Percentiles rank a stretch among this genome's conserved stretches.
Conservation (phyloP, 2,797 vertebrate genomes). For the Harpagifer antarcticus region DNA sequence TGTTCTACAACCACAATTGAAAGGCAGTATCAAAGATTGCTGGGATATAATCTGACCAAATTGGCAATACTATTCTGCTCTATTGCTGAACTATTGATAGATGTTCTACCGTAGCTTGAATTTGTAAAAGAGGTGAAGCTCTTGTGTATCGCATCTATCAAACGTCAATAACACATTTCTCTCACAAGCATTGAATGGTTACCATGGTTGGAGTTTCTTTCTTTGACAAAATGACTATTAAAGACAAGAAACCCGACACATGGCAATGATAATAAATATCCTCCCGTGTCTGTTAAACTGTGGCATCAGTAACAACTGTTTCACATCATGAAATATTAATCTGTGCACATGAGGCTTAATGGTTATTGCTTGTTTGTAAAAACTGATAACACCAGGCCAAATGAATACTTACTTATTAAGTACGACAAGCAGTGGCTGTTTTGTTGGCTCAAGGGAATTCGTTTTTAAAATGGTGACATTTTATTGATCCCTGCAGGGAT, state of each 20-base stretch:
- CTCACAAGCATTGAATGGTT: constrained; percentile 8
- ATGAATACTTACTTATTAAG: constrained; percentile 39
- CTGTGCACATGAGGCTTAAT: constrained; percentile 36
- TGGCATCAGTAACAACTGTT: constrained; percentile 31
- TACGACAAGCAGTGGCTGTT: constrained; percentile 26
- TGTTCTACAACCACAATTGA: constrained; percentile 25
- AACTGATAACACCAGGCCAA: constrained; percentile 38
- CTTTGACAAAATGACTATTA: constrained; percentile 28
- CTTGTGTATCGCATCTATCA: constrained; percentile 41
- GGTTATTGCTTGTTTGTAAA: constrained; percentile 50
- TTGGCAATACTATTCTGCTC: constrained; percentile 43
- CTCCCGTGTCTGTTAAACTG: constrained; percentile 5
- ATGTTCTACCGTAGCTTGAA: constrained; percentile 9
- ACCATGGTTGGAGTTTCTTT: constrained; percentile 6
- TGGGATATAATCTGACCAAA: constrained; percentile 41
- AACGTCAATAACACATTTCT: constrained; percentile 41
- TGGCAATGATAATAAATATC: constrained; percentile 21
- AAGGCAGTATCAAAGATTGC: constrained; percentile 41
- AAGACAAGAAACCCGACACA: constrained; percentile 21
- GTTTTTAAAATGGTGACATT: constrained; percentile 46
- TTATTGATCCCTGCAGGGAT: constrained; percentile 47
- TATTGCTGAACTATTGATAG: background rate
- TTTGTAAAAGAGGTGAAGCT: constrained; percentile 23
- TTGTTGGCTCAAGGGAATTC: constrained; percentile 22
- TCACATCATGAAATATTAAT: constrained; percentile 51